Percentiles rank a stretch among this genome's conserved stretches.
Evolutionary conservation across 1,140 invertebrate species (phyloP).

Genomic region (Tetraneura akinire): DNA sequence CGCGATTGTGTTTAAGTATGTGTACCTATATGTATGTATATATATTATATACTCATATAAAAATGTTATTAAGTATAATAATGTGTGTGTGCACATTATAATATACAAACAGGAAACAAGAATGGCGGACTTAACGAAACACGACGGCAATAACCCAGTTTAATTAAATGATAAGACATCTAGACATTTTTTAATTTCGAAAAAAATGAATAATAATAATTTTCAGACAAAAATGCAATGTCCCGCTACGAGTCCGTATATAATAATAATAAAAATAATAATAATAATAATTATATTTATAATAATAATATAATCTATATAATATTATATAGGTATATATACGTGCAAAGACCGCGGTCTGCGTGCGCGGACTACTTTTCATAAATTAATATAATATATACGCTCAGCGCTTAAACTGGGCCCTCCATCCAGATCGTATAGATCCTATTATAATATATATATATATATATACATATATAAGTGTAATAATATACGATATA

Average conservation of each 20-base stretch:
- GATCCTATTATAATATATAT: background rate
- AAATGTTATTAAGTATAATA: too few relatives aligned
- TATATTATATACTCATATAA: too few relatives aligned
- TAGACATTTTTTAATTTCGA: constrained; percentile 48
- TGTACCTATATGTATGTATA: background rate
- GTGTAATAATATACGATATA: background rate
- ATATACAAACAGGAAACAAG: constrained; percentile 38
- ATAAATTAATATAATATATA: too few relatives aligned
- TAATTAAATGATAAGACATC: constrained; percentile 51
- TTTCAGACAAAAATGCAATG: constrained; percentile 29
- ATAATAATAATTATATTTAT: too few relatives aligned
- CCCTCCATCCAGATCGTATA: too few relatives aligned
- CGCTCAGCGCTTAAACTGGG: too few relatives aligned
- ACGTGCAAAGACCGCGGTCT: too few relatives aligned
- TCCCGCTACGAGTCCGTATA: background rate
- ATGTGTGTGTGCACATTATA: too few relatives aligned
- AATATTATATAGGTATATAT: too few relatives aligned
- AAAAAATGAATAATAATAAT: constrained; percentile 48
- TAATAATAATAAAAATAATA: too few relatives aligned
- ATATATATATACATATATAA: background rate
- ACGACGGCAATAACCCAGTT: constrained; percentile 24
- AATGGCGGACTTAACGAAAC: constrained; percentile 38
- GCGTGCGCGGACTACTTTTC: background rate
- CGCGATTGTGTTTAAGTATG: too few relatives aligned
- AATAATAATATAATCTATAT: too few relatives aligned